phyloP scores from a whole-genome alignment of 2,797 vertebrate species.

The Hozukius guyotensis region DNA sequence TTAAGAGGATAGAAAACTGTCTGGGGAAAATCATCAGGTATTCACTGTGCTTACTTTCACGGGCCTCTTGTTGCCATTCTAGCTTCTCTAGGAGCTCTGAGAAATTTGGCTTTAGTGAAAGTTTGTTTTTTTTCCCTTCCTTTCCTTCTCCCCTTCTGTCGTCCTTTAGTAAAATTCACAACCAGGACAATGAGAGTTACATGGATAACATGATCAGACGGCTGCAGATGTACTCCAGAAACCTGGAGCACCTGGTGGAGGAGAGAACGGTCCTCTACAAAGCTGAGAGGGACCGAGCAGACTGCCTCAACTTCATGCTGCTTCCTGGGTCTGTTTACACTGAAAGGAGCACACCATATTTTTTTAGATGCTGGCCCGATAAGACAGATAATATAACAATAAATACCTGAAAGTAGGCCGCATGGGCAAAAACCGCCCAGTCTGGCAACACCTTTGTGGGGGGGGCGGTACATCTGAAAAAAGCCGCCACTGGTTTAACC shows the following conservation, averaged over 20 bases:
- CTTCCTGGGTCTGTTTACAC: conserved; percentile 87
- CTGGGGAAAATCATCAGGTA: conserved; percentile 95
- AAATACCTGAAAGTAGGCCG: neutral
- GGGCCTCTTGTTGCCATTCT: neutral
- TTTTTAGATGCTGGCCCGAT: neutral
- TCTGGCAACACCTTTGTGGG: neutral
- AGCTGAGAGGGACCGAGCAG: conserved; percentile 93
- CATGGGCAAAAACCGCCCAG: neutral
- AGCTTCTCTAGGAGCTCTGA: neutral
- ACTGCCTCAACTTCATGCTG: conserved; percentile 95
- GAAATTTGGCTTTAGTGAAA: neutral
- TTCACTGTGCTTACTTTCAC: neutral
- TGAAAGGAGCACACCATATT: neutral
- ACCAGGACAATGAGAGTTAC: conserved; percentile 93
- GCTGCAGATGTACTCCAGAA: conserved; percentile 95
- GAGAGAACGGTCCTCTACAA: conserved; percentile 95
- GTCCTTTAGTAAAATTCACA: conserved; percentile 87
- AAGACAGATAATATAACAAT: neutral
- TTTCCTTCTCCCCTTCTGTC: neutral
- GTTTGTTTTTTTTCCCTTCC: neutral
- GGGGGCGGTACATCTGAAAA: neutral
- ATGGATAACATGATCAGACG: conserved; percentile 97
- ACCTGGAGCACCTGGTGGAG: conserved; percentile 95
- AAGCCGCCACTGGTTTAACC: neutral
- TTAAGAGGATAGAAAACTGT: conserved; percentile 93